Evolutionary conservation across 2,113 vertebrate species (phyloP).

Genomic region (Pedionomus torquatus): DNA sequence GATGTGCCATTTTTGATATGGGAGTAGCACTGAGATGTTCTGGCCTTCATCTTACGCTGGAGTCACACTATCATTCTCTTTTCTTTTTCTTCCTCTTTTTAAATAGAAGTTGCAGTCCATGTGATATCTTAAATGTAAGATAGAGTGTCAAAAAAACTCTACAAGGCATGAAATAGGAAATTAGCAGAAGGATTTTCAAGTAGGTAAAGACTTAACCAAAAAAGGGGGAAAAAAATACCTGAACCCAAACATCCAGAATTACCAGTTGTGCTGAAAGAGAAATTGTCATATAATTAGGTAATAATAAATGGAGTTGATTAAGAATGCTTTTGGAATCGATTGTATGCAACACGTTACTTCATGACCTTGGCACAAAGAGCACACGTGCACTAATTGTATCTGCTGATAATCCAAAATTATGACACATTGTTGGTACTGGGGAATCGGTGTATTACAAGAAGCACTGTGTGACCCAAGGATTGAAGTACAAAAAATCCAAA

Average conservation of each 20-base stretch:
- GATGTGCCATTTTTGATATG: background rate
- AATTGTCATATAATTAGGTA: background rate
- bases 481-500: background rate
- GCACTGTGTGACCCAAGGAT: background rate
- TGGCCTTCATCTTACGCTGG: background rate
- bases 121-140: background rate
- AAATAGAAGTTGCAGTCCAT: background rate
- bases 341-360: background rate
- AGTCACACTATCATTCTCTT: background rate
- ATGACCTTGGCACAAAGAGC: background rate
- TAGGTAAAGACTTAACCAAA: background rate
- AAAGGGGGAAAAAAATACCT: fast-evolving
- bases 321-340: background rate
- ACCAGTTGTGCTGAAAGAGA: background rate
- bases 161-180: background rate
- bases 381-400: background rate
- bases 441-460: background rate
- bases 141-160: background rate
- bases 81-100: background rate
- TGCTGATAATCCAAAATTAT: background rate
- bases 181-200: background rate
- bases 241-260: background rate
- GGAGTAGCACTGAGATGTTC: background rate
- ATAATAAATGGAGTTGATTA: background rate
- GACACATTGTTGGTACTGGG: background rate